Evolutionary conservation across 1,140 invertebrate genomes (phyloP).

Genomic region (Gonioctena quinquepunctata): DNA sequence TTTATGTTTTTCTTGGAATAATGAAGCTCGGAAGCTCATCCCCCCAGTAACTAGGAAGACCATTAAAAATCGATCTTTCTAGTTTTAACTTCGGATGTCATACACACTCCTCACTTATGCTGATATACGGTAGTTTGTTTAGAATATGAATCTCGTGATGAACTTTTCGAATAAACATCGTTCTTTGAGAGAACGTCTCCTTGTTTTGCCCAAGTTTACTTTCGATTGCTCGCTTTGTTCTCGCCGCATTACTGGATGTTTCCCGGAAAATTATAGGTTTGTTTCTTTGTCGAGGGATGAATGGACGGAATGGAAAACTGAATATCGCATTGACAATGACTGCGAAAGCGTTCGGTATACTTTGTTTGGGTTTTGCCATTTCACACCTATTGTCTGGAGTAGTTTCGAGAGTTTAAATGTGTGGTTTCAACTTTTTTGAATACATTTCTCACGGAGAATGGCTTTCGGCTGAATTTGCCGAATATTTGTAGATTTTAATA

Average conservation of each 20-base stretch:
- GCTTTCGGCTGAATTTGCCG: no score
- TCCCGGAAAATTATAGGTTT: background rate
- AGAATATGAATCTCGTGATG: slow-evolving; percentile 10
- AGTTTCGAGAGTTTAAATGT: no score
- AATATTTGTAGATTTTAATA: no score
- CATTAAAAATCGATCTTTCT: slow-evolving; percentile 20
- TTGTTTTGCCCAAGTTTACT: background rate
- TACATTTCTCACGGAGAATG: no score
- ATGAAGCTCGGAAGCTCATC: slow-evolving; percentile 19
- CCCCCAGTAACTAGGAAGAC: slow-evolving; percentile 19
- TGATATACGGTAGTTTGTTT: slow-evolving; percentile 30
- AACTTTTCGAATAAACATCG: slow-evolving; percentile 18
- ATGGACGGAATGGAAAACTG: background rate
- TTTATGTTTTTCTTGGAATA: slow-evolving; percentile 21
- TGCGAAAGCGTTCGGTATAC: background rate
- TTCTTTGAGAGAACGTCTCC: background rate
- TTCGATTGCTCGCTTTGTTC: background rate
- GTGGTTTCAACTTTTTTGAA: no score
- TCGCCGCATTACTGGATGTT: background rate
- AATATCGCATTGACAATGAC: background rate
- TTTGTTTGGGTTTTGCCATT: background rate
- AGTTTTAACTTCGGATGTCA: slow-evolving; percentile 12
- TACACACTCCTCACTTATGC: slow-evolving; percentile 17
- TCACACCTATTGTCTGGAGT: no score
- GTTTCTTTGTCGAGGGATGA: background rate